Percentiles rank a stretch among this genome's conserved stretches.
Conservation (phyloP, 2,113 vertebrate genomes). For the Martes martes region DNA sequence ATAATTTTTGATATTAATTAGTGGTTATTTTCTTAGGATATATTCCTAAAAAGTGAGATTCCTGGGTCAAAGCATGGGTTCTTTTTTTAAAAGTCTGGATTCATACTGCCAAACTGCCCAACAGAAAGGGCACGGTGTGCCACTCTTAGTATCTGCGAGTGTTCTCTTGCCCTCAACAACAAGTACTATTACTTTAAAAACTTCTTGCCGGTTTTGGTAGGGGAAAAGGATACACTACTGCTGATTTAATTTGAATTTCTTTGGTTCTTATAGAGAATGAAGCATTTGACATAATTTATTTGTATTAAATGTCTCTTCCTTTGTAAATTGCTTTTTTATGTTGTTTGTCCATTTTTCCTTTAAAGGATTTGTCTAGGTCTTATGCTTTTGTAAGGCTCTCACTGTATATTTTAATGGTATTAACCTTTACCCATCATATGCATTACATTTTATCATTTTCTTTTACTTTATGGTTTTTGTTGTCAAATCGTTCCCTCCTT, state of each 20-base stretch:
- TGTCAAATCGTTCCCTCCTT: neutral
- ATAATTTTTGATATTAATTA: neutral
- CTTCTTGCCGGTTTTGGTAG: neutral
- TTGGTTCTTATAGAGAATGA: neutral
- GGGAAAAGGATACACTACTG: neutral
- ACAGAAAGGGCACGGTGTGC: neutral
- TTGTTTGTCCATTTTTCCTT: conserved; percentile 7
- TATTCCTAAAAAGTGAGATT: conserved; percentile 20
- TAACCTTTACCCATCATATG: neutral
- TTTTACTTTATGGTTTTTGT: neutral
- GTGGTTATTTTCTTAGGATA: neutral
- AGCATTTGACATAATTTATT: neutral
- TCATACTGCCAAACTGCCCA: neutral
- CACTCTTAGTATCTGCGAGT: neutral
- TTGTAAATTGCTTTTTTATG: neutral
- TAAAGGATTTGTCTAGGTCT: conserved; percentile 1
- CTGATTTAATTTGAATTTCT: conserved; percentile 6
- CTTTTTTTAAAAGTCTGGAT: neutral
- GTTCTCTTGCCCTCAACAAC: neutral
- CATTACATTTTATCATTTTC: neutral
- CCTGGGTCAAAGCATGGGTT: neutral
- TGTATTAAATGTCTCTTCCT: conserved; percentile 16
- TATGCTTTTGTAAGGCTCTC: neutral
- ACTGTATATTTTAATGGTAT: neutral
- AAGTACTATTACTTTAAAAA: neutral